Evolutionary conservation across 2,888 invertebrate genomes (phyloP), one percentile per base, ranked within the genome.

Genomic region (Heliconius sara): DNA sequence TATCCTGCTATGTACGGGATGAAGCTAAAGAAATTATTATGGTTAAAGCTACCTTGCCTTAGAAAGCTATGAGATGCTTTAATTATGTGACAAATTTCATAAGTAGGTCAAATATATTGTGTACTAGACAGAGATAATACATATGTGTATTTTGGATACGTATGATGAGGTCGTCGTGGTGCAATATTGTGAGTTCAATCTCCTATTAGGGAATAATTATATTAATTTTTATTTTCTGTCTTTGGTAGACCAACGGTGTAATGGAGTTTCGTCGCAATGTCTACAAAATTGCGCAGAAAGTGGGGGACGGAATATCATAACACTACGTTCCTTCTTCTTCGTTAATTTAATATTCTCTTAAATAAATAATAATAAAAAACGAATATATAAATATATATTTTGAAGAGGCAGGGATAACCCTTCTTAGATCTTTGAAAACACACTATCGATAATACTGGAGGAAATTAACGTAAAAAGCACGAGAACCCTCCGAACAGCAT

Each of bases 31-130:
- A 52, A 52, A 9, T 34, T 34, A 34, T 34, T 34, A 34, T 34
- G 9, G 9, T 34, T 34, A 52, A 52, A 22, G 7, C 19, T 47
- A 19, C 47, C 19, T n/a, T 63, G 12, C 57, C 39, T 43, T 25
- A 52, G 30, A 65, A 78, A 72, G 19, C 34, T 67, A 67, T 57
- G 19, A 78, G 66, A 57, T 72, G n/a, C 52, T 78, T 66, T 57
- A 25, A 72, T 67, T 66, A 47, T 16, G 16, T 67, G 57, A 73
- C 57, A 63, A 63, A 72, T n/a, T 47, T 43, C 47, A 27, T 43
- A 16, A 52, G 27, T 30, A 19, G 2, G 25, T 52, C 30, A 47
- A 22, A 30, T 19, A 52, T 57, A 52, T 52, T 43, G 2, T 68
- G 2, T 30, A 60, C 22, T 57, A 19, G 47, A 52, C 0, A 6